Evolutionary conservation across 2,113 vertebrate species (phyloP).

Genomic region (Gobio gobio): DNA sequence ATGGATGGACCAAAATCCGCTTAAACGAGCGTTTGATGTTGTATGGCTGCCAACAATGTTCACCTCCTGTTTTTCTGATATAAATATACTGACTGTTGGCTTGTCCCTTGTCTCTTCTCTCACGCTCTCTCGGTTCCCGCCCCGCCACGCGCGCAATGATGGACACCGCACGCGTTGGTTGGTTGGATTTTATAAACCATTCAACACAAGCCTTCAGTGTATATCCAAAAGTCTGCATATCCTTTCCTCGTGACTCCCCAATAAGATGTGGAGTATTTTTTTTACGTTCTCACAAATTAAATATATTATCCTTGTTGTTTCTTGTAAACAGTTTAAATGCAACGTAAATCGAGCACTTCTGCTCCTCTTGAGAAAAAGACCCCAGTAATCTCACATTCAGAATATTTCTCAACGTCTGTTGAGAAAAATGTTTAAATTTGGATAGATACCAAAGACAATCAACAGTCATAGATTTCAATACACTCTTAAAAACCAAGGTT

Average conservation of each 20-base stretch:
- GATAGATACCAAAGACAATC: background rate
- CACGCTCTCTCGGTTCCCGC: slow-evolving; percentile 34
- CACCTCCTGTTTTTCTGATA: background rate
- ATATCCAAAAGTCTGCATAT: background rate
- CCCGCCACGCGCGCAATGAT: slow-evolving; percentile 36
- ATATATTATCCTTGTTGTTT: background rate
- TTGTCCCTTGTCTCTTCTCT: slow-evolving; percentile 20
- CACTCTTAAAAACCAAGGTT: no score
- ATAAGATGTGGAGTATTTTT: background rate
- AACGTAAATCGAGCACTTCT: background rate
- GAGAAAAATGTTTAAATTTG: background rate
- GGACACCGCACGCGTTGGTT: slow-evolving; percentile 28
- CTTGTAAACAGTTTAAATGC: background rate
- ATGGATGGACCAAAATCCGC: background rate
- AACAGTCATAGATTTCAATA: background rate
- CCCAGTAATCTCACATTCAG: background rate
- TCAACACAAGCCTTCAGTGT: background rate
- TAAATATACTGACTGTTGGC: slow-evolving; percentile 8
- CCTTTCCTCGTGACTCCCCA: background rate
- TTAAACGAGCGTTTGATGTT: background rate
- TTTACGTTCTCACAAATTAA: background rate
- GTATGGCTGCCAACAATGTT: background rate
- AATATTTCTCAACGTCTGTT: background rate
- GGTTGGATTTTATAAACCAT: background rate
- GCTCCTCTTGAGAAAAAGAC: background rate